phyloP scores from a whole-genome alignment of 2,113 vertebrate genomes.

The Phyllostomus discolor region DNA sequence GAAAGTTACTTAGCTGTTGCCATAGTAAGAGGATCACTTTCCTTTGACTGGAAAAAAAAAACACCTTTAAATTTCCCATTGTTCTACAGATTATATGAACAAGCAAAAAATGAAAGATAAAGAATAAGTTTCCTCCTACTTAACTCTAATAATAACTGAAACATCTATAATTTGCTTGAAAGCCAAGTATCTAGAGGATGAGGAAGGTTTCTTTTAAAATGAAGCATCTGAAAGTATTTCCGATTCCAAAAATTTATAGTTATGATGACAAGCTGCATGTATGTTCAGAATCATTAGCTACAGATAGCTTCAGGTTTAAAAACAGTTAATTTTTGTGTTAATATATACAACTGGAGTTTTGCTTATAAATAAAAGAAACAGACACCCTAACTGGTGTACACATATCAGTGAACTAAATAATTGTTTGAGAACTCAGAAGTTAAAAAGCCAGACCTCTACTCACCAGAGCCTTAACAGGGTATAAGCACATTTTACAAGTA shows the following conservation, averaged over 20 bases:
- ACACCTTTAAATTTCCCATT: neutral
- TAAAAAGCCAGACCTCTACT: neutral
- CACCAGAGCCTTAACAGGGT: neutral
- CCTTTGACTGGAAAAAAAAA: neutral
- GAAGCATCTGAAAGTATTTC: neutral
- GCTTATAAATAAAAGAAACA: slow-evolving; percentile 29
- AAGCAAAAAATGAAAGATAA: neutral
- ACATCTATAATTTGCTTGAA: neutral
- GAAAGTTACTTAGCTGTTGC: neutral
- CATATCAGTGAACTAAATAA: slow-evolving; percentile 12
- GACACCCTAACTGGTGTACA: neutral
- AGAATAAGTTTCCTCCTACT: neutral
- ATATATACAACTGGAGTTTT: slow-evolving; percentile 5
- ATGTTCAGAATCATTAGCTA: slow-evolving; percentile 10
- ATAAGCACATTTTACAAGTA: neutral
- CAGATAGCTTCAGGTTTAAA: neutral
- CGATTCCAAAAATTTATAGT: neutral
- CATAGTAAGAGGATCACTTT: neutral
- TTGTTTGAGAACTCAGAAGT: neutral
- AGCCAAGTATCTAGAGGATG: neutral
- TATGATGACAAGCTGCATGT: neutral
- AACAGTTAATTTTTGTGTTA: slow-evolving; percentile 12
- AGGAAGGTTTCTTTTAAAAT: neutral
- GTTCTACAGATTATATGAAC: neutral
- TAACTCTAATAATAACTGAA: neutral